Evolutionary conservation across 2,888 invertebrate genomes (phyloP).

Genomic region (Diplolepis rosae): DNA sequence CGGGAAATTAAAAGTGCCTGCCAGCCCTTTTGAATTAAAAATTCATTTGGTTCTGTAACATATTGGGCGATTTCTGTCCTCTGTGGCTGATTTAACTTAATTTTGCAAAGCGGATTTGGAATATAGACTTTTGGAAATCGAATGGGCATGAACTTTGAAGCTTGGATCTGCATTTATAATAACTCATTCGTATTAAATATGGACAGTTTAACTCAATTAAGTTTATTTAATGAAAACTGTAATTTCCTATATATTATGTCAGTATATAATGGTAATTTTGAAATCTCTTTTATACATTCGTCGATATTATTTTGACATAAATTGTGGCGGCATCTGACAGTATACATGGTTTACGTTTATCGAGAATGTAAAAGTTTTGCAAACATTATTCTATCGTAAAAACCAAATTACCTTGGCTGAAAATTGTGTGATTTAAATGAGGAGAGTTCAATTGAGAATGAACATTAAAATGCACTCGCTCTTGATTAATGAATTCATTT

Average conservation of each 20-base stretch:
- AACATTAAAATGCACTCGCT: not conserved
- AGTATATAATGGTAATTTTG: not conserved
- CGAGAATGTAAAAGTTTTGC: not conserved
- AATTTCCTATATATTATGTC: not conserved
- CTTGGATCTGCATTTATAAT: not conserved
- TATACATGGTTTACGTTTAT: not conserved
- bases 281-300: too few relatives aligned
- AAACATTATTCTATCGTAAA: not conserved
- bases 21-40: too few relatives aligned
- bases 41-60: not conserved
- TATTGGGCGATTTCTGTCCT: not conserved
- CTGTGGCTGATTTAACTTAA: not conserved
- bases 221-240: too few relatives aligned
- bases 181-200: not conserved
- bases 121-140: not conserved
- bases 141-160: not conserved
- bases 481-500: not conserved
- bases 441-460: not conserved
- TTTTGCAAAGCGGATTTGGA: not conserved
- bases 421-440: constrained; percentile 5
- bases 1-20: not conserved
- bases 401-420: not conserved
- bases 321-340: not conserved
- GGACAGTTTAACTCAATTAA: not conserved
- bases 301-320: not conserved